These are phyloP conservation scores for Ornithoptera alexandrae DNA, from an alignment of 2,888 invertebrate genomes.

Conservation along the genomic window DNA sequence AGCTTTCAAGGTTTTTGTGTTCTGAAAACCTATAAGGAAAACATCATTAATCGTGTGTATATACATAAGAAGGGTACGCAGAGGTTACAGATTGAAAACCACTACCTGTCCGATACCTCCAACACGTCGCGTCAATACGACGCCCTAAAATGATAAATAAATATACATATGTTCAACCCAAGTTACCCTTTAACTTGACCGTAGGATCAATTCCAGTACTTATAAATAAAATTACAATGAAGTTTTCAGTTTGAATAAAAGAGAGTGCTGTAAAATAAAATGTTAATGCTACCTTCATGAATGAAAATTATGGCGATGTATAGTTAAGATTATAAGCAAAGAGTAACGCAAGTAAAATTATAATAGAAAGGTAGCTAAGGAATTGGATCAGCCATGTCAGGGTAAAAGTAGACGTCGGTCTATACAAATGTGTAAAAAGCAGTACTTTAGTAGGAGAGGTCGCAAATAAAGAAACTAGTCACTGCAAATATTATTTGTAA, in stretches of 20 bases:
- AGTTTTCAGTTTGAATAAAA: neutral
- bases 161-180: slow-evolving; percentile 47
- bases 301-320: too few species aligned
- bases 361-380: too few species aligned
- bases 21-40: neutral
- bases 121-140: slow-evolving; percentile 50
- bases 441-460: too few species aligned
- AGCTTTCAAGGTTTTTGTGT: neutral
- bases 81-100: neutral
- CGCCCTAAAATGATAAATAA: slow-evolving; percentile 59
- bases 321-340: too few species aligned
- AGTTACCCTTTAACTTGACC: slow-evolving; percentile 39
- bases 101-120: neutral
- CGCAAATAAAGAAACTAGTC: too few species aligned
- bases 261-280: neutral
- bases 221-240: neutral
- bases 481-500: too few species aligned
- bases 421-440: too few species aligned
- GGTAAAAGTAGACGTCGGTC: too few species aligned
- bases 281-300: too few species aligned
- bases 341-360: too few species aligned
- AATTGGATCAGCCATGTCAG: too few species aligned
- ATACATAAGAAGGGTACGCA: neutral
- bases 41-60: neutral
- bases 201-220: neutral